Conservation (phyloP, 2,888 invertebrate species). For the Amiota minor region DNA sequence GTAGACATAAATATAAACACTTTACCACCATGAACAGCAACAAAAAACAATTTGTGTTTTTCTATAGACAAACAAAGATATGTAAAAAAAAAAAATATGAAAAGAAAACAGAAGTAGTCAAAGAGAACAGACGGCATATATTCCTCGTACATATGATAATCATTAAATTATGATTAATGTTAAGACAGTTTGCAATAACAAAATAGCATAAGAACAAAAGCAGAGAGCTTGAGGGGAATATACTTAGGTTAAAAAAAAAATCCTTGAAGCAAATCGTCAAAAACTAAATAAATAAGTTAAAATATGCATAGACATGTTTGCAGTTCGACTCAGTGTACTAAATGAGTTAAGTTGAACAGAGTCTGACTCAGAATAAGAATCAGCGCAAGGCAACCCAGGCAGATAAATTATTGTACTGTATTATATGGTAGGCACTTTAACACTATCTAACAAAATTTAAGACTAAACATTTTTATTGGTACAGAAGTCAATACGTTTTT, state of each 20-base stretch:
- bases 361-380: neutral
- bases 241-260: constrained; percentile 28
- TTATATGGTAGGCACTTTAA: too few species aligned
- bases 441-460: too few species aligned
- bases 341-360: neutral
- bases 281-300: constrained; percentile 26
- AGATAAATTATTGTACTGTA: neutral
- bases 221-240: neutral
- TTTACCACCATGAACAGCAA: constrained; percentile 20
- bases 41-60: too few species aligned
- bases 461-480: too few species aligned
- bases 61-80: neutral
- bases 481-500: too few species aligned
- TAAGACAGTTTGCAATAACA: constrained; percentile 53
- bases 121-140: constrained; percentile 29
- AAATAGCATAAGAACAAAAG: neutral
- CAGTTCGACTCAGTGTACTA: neutral
- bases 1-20: constrained; percentile 41
- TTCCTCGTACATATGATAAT: constrained; percentile 51
- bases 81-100: constrained; percentile 32
- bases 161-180: constrained; percentile 67
- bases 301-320: constrained; percentile 36
- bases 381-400: neutral
- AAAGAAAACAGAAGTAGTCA: neutral
- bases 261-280: constrained; percentile 27